These are phyloP conservation scores for Malurus cyaneus DNA, from an alignment of 2,113 vertebrate species.

Conservation along the genomic window DNA sequence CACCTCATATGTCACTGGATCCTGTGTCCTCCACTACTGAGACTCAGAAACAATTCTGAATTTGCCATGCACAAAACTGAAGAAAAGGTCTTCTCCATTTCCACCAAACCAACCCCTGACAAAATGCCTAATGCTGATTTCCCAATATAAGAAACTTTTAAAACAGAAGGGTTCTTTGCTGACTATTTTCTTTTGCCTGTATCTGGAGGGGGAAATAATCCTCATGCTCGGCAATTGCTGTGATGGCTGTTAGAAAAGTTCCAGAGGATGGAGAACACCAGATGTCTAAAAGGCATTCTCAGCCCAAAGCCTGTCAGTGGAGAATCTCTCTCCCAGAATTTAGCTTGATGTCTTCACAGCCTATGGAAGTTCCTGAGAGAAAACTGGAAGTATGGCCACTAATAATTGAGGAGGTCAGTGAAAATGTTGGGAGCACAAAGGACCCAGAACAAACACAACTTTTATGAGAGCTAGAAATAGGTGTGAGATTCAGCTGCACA, in stretches of 20 bases:
- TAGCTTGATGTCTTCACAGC: background rate
- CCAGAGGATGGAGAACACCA: background rate
- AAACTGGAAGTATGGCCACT: background rate
- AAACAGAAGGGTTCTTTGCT: background rate
- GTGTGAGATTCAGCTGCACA: background rate
- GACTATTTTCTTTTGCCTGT: background rate
- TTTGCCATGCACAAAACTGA: background rate
- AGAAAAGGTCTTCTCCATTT: background rate
- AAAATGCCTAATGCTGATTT: background rate
- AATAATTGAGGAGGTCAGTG: background rate
- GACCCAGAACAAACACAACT: background rate
- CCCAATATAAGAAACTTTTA: background rate
- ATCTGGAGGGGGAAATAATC: background rate
- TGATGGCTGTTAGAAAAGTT: background rate
- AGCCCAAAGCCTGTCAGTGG: background rate
- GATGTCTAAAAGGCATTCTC: background rate
- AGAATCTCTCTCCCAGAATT: background rate
- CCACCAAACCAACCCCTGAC: background rate
- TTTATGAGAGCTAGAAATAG: background rate
- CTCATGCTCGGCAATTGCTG: rapidly evolving
- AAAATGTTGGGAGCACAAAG: background rate
- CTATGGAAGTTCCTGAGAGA: background rate
- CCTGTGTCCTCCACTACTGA: background rate
- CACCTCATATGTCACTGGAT: background rate
- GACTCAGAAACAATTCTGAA: background rate